Conservation (phyloP, 2,797 vertebrate genomes). For the Pseudochirops cupreus region DNA sequence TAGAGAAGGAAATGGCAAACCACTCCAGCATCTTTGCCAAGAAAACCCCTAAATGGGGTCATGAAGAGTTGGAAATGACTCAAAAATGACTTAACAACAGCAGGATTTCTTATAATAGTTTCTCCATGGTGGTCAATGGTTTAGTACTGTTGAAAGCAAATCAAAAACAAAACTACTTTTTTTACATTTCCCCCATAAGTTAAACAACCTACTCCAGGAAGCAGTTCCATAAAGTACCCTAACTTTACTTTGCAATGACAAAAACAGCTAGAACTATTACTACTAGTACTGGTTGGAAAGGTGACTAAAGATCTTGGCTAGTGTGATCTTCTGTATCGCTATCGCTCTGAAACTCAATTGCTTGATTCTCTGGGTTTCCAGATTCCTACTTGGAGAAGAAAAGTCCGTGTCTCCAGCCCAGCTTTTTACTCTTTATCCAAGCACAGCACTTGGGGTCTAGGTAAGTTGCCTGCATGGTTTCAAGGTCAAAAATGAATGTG, state of each 20-base stretch:
- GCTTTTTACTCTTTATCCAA: background rate
- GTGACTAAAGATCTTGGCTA: background rate
- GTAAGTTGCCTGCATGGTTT: background rate
- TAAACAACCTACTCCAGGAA: background rate
- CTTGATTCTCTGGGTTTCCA: background rate
- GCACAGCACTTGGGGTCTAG: background rate
- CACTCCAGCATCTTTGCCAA: background rate
- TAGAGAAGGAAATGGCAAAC: background rate
- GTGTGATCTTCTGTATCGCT: background rate
- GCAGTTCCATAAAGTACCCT: background rate
- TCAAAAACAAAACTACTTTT: background rate
- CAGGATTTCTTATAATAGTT: background rate
- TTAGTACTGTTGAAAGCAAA: background rate
- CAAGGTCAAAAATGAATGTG: rapidly evolving
- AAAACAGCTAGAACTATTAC: background rate
- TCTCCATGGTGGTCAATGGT: background rate
- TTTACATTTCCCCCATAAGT: background rate
- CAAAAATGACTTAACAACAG: background rate
- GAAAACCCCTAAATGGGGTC: background rate
- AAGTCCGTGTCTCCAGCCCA: background rate
- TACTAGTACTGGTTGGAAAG: background rate
- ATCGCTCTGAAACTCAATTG: background rate
- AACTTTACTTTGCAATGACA: background rate
- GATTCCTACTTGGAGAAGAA: background rate
- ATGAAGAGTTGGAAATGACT: background rate